Percentiles rank a stretch among this genome's conserved stretches.
Evolutionary conservation across 2,113 vertebrate genomes (phyloP).

Genomic region (Heterocephalus glaber): DNA sequence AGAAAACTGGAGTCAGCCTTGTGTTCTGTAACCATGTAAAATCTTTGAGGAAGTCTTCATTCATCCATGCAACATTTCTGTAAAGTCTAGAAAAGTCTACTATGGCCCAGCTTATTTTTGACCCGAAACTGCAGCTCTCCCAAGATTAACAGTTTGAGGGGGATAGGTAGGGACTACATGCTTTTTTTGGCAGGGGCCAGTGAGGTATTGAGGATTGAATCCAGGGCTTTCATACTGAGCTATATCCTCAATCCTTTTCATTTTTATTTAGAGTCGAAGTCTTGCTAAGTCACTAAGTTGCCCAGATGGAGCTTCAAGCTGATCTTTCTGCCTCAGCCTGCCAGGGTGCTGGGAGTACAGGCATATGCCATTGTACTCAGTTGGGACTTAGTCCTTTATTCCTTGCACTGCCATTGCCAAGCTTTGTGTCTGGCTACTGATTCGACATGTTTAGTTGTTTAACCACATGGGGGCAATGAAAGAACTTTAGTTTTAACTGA

Average conservation of each 20-base stretch:
- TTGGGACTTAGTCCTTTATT: not conserved
- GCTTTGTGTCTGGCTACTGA: not conserved
- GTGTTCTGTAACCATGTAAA: not conserved
- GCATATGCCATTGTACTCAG: not conserved
- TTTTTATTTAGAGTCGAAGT: not conserved
- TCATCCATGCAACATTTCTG: not conserved
- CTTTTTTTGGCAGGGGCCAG: not conserved
- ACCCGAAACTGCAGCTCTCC: not conserved
- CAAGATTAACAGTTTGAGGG: not conserved
- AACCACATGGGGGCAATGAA: not conserved
- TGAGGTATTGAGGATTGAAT: not conserved
- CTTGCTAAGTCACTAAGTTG: too few species aligned
- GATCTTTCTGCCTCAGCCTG: not conserved
- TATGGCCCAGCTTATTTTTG: not conserved
- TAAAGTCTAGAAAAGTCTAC: not conserved
- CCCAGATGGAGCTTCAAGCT: not conserved
- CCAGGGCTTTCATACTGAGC: not conserved
- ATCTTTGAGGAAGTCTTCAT: not conserved
- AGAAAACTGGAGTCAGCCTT: not conserved
- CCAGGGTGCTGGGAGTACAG: not conserved
- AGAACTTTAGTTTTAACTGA: not conserved
- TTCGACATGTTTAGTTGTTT: not conserved
- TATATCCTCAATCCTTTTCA: not conserved
- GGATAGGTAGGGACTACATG: accelerated
- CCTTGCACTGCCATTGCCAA: not conserved